Evolutionary conservation across 2,797 vertebrate genomes (phyloP).

Genomic region (Halcyon chelicuti): DNA sequence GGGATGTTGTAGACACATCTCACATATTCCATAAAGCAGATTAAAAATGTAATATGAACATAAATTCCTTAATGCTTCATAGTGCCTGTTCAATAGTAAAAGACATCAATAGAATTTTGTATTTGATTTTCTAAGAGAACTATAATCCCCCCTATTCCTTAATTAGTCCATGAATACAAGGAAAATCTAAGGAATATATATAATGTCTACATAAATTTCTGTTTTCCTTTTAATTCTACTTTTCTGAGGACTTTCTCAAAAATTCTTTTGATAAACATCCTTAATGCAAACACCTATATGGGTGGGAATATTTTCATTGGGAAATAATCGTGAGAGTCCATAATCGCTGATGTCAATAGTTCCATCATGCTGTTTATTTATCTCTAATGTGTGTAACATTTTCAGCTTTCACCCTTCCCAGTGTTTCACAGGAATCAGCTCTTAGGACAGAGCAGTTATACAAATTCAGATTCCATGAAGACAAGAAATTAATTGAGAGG

Average conservation of each 20-base stretch:
- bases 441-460: background rate
- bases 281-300: background rate
- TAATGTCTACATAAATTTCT: background rate
- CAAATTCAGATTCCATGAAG: background rate
- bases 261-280: background rate
- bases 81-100: background rate
- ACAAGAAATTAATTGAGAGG: background rate
- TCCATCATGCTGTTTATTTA: background rate
- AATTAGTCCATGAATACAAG: background rate
- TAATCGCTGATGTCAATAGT: background rate
- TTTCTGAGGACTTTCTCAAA: background rate
- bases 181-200: background rate
- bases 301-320: background rate
- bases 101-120: background rate
- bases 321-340: background rate
- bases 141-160: background rate
- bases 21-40: background rate
- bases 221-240: background rate
- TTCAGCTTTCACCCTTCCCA: background rate
- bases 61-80: background rate
- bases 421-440: background rate
- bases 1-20: background rate
- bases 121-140: slow-evolving; percentile 1
- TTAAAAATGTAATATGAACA: background rate
- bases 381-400: background rate